phyloP scores from a whole-genome alignment of 2,888 invertebrate genomes.

The Allolobophora icterica region DNA sequence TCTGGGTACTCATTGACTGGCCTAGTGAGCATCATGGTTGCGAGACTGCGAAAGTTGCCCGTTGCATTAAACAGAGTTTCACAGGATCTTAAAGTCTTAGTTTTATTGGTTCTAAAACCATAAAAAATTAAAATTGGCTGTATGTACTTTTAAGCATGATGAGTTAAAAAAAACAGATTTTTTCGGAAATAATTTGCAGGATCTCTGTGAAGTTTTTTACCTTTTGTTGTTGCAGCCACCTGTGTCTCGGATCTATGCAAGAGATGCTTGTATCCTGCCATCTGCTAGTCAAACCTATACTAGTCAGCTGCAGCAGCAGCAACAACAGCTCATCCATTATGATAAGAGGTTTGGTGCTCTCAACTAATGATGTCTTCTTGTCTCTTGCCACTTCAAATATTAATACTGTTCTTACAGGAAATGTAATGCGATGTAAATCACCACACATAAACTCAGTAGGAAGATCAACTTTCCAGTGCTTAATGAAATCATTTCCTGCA shows the following conservation, averaged over 20 bases:
- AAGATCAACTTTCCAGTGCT: too few species aligned
- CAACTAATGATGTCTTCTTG: neutral
- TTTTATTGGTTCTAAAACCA: neutral
- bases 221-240: neutral
- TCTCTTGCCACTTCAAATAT: neutral
- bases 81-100: too few species aligned
- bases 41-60: too few species aligned
- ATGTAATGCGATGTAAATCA: too few species aligned
- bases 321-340: neutral
- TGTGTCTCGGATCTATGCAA: neutral
- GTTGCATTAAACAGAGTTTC: too few species aligned
- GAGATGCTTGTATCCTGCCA: constrained; percentile 7
- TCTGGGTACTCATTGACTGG: too few species aligned
- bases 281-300: constrained; percentile 1
- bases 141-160: neutral
- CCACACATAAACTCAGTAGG: too few species aligned
- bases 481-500: too few species aligned
- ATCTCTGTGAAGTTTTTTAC: neutral
- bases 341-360: neutral
- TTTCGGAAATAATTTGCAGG: neutral
- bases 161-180: neutral
- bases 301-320: neutral
- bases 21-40: too few species aligned
- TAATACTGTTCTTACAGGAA: neutral
- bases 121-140: neutral